Base-by-base conservation (phyloP, 2,797 vertebrate genomes). In the Girardinus metallicus region DNA sequence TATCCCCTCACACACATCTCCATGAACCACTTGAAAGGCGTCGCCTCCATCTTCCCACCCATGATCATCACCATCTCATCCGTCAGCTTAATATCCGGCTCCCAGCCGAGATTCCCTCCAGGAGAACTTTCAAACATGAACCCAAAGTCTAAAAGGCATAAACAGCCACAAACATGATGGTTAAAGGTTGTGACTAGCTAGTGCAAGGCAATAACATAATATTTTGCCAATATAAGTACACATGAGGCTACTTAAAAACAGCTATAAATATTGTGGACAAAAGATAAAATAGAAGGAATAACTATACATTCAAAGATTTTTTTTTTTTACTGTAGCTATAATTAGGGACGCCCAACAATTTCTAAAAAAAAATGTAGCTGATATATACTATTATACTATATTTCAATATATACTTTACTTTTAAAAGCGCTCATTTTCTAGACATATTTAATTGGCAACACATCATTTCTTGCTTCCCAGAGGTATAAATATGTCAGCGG, bases 51-150 rank as follows among this genome's bases (percentile, higher is more conserved):
- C 90, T 99, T 99, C 46, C 98, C 98, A 0, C 99, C 99, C 99
- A 99, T 99, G 92, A 99, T 99, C 98, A 99, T 99, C 95, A 99
- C 99, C 99, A 99, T 99, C 94, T 99, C 99, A 11, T 99, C 98
- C 0, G 98, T 99, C 84, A 99, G 95, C 87, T 99, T 99, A 92
- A 99, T 99, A 89, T 99, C 98, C 0, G 99, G 99, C 87, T 99
- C 98, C 98, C 99, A 99, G 89, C 99, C 98, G 21, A 99, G 96
- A 93, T 99, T 99, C 49, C 99, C 98, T 0, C 98, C 99, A 0
- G 99, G 99, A 47, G 99, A 99, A 84, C 98, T 99, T 92, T 99
- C 99, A 87, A 99, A 99, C 97, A 99, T 99, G 95, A 99, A 99
- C 76, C 98, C 99, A 43, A 99, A 99, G 90, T 99, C 99, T 99